Evolutionary conservation across 1,140 invertebrate genomes (phyloP), one percentile per base, ranked within the genome.

Genomic region (Euura saliciscinereae): DNA sequence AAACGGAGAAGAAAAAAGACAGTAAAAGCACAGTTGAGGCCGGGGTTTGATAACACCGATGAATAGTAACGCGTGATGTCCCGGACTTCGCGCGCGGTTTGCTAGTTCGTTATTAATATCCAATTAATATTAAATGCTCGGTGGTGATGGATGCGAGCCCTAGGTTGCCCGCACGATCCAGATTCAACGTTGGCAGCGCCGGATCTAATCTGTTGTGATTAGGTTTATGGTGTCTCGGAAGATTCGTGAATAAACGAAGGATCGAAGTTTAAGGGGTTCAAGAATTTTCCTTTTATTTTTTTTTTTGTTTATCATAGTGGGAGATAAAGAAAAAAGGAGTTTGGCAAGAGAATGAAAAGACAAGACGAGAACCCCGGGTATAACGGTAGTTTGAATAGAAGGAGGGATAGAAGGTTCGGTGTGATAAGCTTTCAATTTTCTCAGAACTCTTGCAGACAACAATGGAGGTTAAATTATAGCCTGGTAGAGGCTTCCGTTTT

Each of bases 61-160:
- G 84, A 86, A 86, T 86, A 85, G 85, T 86, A 86, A 86, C 82
- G 85, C 83, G 79, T 74, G 74, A 72, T 69, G 76, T n/a, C 8
- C 8, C 51, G 13, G 3, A 59, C 78, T 76, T 76, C 76, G 77
- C 80, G 79, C 78, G 76, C 78, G 77, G 78, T 80, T 82, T 82
- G 83, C 84, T 85, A 80, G 79, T 84, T 80, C 79, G 83, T 85
- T 86, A 86, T 86, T 86, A 85, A 86, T 86, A 83, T 78, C 82
- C 85, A 84, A 86, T 86, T 86, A 84, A 86, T 86, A 86, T 86
- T 86, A 84, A 86, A 82, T 74, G 72, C 76, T 10, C 28, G 28
- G 28, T 28, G 28, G 28, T 28, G 28, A 28, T 28, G 28, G 28
- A 28, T 28, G 28, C 28, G 28, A 28, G 28, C 28, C 28, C 28